Evolutionary conservation across 2,888 invertebrate species (phyloP).

Genomic region (Parthenolecanium corni): DNA sequence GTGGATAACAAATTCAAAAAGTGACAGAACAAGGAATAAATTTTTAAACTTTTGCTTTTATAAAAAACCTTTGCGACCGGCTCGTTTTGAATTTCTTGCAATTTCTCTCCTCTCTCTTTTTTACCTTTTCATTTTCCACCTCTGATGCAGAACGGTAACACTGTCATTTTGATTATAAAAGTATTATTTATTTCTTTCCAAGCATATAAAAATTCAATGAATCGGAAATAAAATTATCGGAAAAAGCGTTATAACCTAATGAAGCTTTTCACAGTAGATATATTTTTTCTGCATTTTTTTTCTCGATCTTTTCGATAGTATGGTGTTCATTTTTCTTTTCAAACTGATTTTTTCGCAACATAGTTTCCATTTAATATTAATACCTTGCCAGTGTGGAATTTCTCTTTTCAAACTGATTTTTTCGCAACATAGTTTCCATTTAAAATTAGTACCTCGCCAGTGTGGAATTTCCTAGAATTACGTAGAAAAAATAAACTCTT

Average conservation of each 20-base stretch:
- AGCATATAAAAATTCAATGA: conserved; percentile 16
- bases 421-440: neutral
- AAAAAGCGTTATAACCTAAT: conserved; percentile 4
- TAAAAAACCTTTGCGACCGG: too few species aligned
- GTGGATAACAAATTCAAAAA: too few species aligned
- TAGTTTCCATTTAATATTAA: too few species aligned
- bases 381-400: too few species aligned
- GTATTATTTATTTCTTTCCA: conserved; percentile 15
- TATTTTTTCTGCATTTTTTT: neutral
- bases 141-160: neutral
- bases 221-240: conserved; percentile 12
- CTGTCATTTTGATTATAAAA: conserved; percentile 3
- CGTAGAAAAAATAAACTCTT: too few species aligned
- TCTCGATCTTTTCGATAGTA: neutral
- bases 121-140: neutral
- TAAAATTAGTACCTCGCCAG: neutral
- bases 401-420: neutral
- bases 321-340: neutral
- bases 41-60: too few species aligned
- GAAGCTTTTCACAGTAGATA: conserved; percentile 7
- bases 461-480: too few species aligned
- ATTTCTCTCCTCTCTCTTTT: too few species aligned
- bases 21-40: too few species aligned
- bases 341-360: neutral
- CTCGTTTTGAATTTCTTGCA: too few species aligned